Evolutionary conservation across 2,888 invertebrate genomes (phyloP).

Genomic region (Cerastis leucographa): DNA sequence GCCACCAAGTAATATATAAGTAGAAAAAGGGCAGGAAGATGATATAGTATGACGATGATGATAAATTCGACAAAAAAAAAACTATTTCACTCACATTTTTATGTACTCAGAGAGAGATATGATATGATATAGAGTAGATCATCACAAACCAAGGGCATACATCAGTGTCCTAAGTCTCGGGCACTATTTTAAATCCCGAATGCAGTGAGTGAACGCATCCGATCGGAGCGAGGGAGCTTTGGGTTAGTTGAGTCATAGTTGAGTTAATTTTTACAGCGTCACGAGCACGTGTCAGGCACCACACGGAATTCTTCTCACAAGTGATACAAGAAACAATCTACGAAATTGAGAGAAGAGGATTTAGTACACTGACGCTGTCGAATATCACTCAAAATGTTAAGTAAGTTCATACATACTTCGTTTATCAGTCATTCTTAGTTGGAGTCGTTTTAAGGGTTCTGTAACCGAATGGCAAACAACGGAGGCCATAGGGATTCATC

Average conservation of each 20-base stretch:
- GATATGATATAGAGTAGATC: too few species aligned
- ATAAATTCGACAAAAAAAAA: not conserved
- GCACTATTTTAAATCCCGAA: too few species aligned
- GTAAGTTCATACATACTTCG: constrained; percentile 61
- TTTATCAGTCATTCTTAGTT: not conserved
- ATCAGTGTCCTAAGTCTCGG: too few species aligned
- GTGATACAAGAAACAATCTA: constrained; percentile 73
- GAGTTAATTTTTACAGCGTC: constrained; percentile 42
- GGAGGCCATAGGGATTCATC: not conserved
- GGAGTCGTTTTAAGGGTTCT: not conserved
- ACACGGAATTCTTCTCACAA: constrained; percentile 64
- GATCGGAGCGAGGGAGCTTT: too few species aligned
- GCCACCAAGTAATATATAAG: not conserved
- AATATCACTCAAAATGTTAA: constrained; percentile 69
- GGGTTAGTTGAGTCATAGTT: too few species aligned
- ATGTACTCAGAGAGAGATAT: too few species aligned
- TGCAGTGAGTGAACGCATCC: too few species aligned
- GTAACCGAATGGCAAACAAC: not conserved
- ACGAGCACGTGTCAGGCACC: constrained; percentile 67
- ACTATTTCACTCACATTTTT: too few species aligned
- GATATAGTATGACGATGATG: not conserved
- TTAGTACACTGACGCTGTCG: constrained; percentile 73
- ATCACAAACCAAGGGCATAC: too few species aligned
- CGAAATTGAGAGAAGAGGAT: constrained; percentile 74
- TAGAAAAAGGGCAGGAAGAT: not conserved